Conservation (phyloP, 2,797 vertebrate species). For the Tamandua tetradactyla region DNA sequence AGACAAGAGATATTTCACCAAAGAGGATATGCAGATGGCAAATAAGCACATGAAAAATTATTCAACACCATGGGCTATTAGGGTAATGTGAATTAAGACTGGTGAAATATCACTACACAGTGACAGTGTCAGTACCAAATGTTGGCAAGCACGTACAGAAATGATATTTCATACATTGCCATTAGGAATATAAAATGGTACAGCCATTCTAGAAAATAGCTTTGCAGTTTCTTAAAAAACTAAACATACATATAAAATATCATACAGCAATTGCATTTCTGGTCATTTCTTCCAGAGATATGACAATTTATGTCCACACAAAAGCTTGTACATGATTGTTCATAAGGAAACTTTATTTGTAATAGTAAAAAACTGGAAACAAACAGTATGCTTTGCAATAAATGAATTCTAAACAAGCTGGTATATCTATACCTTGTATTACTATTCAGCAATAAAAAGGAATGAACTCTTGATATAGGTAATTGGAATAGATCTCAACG, state of each 20-base stretch:
- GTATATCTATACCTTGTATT: background rate
- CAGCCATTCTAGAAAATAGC: background rate
- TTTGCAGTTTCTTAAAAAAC: background rate
- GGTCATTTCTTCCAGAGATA: background rate
- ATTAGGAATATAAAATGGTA: too few species aligned
- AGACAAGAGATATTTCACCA: too few species aligned
- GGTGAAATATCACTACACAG: too few species aligned
- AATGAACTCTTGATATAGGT: background rate
- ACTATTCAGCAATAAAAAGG: background rate
- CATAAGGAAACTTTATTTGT: slow-evolving; percentile 3
- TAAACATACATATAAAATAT: background rate
- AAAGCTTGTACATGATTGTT: background rate
- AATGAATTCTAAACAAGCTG: background rate
- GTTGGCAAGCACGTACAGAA: background rate
- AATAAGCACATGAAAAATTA: too few species aligned
- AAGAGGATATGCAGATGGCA: too few species aligned
- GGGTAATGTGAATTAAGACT: too few species aligned
- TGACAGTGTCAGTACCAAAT: background rate
- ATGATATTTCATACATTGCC: too few species aligned
- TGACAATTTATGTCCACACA: background rate
- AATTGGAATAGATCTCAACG: background rate
- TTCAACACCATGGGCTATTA: too few species aligned
- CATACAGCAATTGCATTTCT: too few species aligned
- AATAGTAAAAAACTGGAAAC: background rate
- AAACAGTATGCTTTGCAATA: background rate